Evolutionary conservation across 2,797 vertebrate genomes (phyloP), one percentile per base, ranked within the genome.

Genomic region (Leucoraja ocellata): DNA sequence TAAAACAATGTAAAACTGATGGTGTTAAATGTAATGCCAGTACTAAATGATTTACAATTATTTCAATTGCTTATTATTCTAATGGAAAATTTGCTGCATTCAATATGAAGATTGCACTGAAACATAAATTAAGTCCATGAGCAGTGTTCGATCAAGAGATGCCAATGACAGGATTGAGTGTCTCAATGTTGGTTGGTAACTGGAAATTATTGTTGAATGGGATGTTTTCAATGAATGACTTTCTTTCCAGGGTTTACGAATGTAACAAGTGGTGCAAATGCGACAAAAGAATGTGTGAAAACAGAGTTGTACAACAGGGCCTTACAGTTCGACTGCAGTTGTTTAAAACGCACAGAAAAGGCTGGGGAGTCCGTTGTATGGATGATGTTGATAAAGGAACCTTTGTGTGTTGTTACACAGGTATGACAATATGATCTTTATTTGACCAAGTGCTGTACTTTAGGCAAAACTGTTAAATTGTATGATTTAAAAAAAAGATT

Each of bases 351-450:
- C 94, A 94, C n/a, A 96, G 95, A 93, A 96, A 96, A 0, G 98
- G 97, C 93, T 99, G 98, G 98, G 98, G 97, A 0, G 98, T 99
- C 0, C 98, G 98, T 84, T 99, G 98, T 94, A 96, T 97, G 0
- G 98, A 99, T 63, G 98, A 99, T 95, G 95, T 99, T 0, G 99
- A 99, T 95, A 95, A 93, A 8, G 98, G 98, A 23, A 99, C 98
- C 0, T 99, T 99, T 86, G 95, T 99, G 94, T 99, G 98, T 93
- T 98, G 97, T 32, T 99, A 97, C 2, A 97, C 98, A 97, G 98
- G 98, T 98, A 96, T 95, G 93, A 92, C 25, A 46, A 18, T 18
- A 68, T 65, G 65, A 14, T 88, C 84, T 65, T 36, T 39, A 28
- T 28, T 61, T 54, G 32, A 63, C 21, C 6, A 68, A 1, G 2